These are phyloP conservation scores for Ianthella basta DNA, from an alignment of 37 sponge, comb jelly and placozoan species.

Conservation along the genomic window DNA sequence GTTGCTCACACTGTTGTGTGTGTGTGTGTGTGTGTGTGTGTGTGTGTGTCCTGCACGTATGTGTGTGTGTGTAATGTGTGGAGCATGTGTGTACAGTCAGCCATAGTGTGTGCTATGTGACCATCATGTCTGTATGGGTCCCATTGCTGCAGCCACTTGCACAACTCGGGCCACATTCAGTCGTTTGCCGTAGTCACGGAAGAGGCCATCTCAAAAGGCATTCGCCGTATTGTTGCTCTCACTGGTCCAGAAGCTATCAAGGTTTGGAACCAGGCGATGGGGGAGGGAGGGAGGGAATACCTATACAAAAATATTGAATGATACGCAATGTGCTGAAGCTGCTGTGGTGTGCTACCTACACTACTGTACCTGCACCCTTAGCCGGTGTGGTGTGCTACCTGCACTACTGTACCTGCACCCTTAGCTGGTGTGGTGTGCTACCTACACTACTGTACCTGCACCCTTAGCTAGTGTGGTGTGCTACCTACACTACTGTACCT, in stretches of 20 bases:
- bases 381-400: no score
- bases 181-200: constrained; percentile 92
- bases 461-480: no score
- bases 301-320: neutral
- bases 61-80: no score
- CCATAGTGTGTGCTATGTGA: neutral
- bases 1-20: no score
- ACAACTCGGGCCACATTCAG: constrained; percentile 76
- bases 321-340: neutral
- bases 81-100: neutral
- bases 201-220: constrained; percentile 93
- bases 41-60: no score
- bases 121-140: neutral
- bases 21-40: no score
- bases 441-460: no score
- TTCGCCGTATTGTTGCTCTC: constrained; percentile 93
- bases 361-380: no score
- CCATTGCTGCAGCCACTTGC: constrained; percentile 68
- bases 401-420: no score
- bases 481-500: no score
- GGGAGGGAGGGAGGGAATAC: no score
- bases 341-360: neutral
- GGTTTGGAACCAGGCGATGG: constrained; percentile 31
- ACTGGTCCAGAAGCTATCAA: constrained; percentile 86
- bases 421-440: no score